Percentiles rank a stretch among this genome's conserved stretches.
These are phyloP conservation scores for Clitarchus hookeri DNA, from an alignment of 2,888 invertebrate genomes.

Conservation along the genomic window DNA sequence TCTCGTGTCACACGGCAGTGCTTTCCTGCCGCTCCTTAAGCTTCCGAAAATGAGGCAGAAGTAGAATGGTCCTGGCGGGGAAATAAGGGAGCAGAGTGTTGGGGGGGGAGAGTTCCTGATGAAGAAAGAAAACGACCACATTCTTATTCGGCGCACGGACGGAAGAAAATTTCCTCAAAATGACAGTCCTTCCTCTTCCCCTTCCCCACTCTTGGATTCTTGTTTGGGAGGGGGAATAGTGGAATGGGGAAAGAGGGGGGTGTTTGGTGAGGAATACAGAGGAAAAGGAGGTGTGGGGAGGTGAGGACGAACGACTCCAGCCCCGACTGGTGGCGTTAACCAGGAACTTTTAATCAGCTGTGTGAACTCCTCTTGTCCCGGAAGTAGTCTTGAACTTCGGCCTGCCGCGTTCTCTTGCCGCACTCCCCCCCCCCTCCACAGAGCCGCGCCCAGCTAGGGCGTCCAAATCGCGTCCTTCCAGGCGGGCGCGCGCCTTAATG, in stretches of 20 bases:
- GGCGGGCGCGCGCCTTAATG: constrained; percentile 34
- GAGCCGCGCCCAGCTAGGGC: neutral
- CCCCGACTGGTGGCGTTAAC: constrained; percentile 11
- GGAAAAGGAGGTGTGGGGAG: neutral
- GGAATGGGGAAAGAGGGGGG: neutral
- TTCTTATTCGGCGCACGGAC: neutral
- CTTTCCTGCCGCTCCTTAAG: neutral
- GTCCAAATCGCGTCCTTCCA: constrained; percentile 35
- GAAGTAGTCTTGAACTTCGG: constrained; percentile 19
- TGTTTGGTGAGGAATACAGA: neutral
- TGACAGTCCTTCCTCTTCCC: neutral
- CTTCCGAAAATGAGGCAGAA: neutral
- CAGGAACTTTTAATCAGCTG: constrained; percentile 35
- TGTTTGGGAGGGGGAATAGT: neutral
- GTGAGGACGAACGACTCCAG: neutral
- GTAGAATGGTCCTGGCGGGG: neutral
- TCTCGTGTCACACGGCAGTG: neutral
- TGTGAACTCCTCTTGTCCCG: constrained; percentile 28
- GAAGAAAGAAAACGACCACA: constrained; percentile 5
- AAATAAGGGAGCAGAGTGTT: neutral
- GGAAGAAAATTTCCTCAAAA: constrained; percentile 14
- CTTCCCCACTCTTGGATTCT: neutral
- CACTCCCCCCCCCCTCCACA: neutral
- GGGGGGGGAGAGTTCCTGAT: neutral
- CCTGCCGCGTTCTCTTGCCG: constrained; percentile 1